Conservation (phyloP, 2,888 invertebrate genomes). For the Resseliella maxima region DNA sequence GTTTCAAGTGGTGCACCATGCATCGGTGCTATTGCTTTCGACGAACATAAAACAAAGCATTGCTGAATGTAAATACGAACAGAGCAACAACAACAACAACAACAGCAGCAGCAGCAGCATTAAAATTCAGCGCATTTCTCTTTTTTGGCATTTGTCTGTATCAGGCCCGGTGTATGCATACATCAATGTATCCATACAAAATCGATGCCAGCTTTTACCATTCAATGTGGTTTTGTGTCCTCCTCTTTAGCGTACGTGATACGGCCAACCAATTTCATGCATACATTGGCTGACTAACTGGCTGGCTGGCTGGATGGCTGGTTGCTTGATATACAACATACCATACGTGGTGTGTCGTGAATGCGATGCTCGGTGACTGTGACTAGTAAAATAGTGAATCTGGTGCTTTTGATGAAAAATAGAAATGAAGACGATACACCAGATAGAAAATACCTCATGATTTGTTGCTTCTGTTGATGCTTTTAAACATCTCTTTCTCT, state of each 20-base stretch:
- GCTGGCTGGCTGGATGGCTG: no score
- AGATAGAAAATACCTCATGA: constrained; percentile 14
- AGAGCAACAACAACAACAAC: no score
- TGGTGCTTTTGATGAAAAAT: neutral
- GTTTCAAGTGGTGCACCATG: constrained; percentile 26
- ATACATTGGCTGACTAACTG: neutral
- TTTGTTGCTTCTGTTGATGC: neutral
- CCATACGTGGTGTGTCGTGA: neutral
- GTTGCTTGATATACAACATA: neutral
- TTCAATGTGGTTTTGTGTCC: neutral
- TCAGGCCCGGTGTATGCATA: constrained; percentile 14
- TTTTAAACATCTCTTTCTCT: neutral
- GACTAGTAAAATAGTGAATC: constrained; percentile 30
- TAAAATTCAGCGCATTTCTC: neutral
- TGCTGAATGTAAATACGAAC: constrained; percentile 12
- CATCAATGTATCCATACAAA: constrained; percentile 10
- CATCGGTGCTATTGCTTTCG: neutral
- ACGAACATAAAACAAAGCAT: neutral
- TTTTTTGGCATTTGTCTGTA: constrained; percentile 29
- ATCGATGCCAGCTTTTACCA: constrained; percentile 15
- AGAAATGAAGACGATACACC: constrained; percentile 47
- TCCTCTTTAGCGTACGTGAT: neutral
- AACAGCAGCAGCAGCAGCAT: neutral
- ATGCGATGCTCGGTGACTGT: constrained; percentile 4
- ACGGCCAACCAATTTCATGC: neutral